A percentile compares a stretch with the other conserved stretches of the same genome.
Conservation (phyloP, 2,888 invertebrate genomes). For the Orthonevra nobilis region DNA sequence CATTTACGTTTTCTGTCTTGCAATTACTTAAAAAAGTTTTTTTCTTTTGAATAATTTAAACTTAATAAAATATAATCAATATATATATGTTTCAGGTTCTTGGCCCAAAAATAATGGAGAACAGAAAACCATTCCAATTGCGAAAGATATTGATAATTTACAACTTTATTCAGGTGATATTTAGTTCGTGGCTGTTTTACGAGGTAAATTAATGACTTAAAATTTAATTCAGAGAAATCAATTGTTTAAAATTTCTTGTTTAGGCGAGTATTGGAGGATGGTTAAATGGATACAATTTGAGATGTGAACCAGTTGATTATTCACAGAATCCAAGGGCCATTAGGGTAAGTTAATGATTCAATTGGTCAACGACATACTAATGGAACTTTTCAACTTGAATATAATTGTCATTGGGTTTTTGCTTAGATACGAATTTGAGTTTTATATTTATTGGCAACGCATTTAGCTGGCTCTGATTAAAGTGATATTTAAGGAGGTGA, state of each 20-base stretch:
- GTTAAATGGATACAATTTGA: slow-evolving; percentile 86
- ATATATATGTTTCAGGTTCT: slow-evolving; percentile 81
- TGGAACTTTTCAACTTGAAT: too few relatives aligned
- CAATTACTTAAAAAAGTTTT: too few relatives aligned
- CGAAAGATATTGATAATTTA: slow-evolving; percentile 89
- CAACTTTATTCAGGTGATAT: slow-evolving; percentile 87
- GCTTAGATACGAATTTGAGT: too few relatives aligned
- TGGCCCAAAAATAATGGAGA: slow-evolving; percentile 92
- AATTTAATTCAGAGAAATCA: not conserved
- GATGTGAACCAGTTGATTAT: slow-evolving; percentile 92
- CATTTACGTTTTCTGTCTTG: too few relatives aligned
- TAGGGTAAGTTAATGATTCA: slow-evolving; percentile 84
- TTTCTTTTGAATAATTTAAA: not conserved
- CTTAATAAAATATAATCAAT: not conserved
- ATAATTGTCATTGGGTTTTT: too few relatives aligned
- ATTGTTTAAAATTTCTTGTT: slow-evolving; percentile 64
- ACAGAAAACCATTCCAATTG: slow-evolving; percentile 90
- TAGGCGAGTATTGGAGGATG: slow-evolving; percentile 85
- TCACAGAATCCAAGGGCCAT: slow-evolving; percentile 85
- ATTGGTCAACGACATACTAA: too few relatives aligned
- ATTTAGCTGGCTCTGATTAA: too few relatives aligned
- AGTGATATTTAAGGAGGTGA: too few relatives aligned
- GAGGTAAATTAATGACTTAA: slow-evolving; percentile 78
- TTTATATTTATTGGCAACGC: too few relatives aligned
- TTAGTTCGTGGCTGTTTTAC: slow-evolving; percentile 82